Base-by-base conservation (phyloP, 2,113 vertebrate species). In the Numida meleagris region DNA sequence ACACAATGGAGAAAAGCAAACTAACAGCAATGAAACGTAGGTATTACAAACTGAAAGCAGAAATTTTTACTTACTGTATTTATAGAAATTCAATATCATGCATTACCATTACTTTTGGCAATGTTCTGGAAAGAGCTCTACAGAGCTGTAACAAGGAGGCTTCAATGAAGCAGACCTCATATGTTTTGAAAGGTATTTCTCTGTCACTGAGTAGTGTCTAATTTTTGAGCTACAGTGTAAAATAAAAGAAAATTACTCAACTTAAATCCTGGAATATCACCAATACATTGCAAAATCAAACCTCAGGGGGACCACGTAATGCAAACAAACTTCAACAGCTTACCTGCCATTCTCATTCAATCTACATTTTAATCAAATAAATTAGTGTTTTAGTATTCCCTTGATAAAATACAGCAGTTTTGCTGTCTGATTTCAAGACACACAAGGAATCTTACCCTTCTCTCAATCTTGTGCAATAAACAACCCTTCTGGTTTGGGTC, bases 331-430 rank as follows among this genome's bases (percentile, higher is more conserved):
- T 73, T 36, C 43, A 94, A 79, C 50, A 94, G 67, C 53, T 92
- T 70, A 89, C 66, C 77, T 87, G 62, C 11, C 62, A 34, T 71
- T 82, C 93, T 76, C 34, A 63, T 59, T 82, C 83, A 40, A 45
- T 66, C 75, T 19, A 72, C 45, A 53, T 94, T 79, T 82, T 82
- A 40, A 87, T 61, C 59, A 80, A 91, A 85, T 21, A 88, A 94
- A 92, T 77, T 21, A 85, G 29, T 62, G 42, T n/a, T 79, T 91
- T 85, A 82, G 89, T 66, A 94, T 91, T 95, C 87, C 67, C 63
- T 63, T 29, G 20, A 42, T 42, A 92, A 80, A 82, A 63, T 43
- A 77, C 34, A 59, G 72, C 50, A 94, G 78, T 50, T 74, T 71
- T 46, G 62, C 67, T 76, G 66, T 85, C 40, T 89, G 62, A 85